Evolutionary conservation across 2,888 invertebrate genomes (phyloP).

Genomic region (Gastrophysa polygoni): DNA sequence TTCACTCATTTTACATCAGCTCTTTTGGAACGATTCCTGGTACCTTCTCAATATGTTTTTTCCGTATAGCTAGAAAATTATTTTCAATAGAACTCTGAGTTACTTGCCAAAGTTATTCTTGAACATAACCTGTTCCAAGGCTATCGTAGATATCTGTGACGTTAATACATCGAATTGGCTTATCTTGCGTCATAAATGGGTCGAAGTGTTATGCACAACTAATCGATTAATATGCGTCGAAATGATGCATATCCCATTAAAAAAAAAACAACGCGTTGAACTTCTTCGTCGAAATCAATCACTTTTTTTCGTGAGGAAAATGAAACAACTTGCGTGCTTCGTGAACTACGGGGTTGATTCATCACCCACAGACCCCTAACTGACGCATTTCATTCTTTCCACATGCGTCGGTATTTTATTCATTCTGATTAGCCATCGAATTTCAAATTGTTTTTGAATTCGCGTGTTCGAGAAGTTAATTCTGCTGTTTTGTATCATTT

Average conservation of each 20-base stretch:
- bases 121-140: neutral
- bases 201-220: neutral
- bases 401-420: slow-evolving; percentile 18
- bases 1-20: too few relatives aligned
- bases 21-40: too few relatives aligned
- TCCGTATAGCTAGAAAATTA: neutral
- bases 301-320: neutral
- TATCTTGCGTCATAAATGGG: too few relatives aligned
- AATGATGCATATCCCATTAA: too few relatives aligned
- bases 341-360: too few relatives aligned
- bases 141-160: neutral
- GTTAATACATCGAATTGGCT: neutral
- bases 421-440: slow-evolving; percentile 1
- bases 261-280: too few relatives aligned
- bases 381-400: neutral
- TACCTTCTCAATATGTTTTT: too few relatives aligned
- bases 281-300: too few relatives aligned
- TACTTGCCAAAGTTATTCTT: neutral
- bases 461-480: neutral
- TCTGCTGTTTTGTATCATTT: neutral
- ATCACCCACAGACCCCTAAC: neutral
- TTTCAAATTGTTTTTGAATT: neutral
- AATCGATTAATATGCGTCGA: too few relatives aligned
- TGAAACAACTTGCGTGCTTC: neutral
- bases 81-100: neutral